Conservation (phyloP, 1,140 invertebrate genomes). For the Araneus ventricosus region DNA sequence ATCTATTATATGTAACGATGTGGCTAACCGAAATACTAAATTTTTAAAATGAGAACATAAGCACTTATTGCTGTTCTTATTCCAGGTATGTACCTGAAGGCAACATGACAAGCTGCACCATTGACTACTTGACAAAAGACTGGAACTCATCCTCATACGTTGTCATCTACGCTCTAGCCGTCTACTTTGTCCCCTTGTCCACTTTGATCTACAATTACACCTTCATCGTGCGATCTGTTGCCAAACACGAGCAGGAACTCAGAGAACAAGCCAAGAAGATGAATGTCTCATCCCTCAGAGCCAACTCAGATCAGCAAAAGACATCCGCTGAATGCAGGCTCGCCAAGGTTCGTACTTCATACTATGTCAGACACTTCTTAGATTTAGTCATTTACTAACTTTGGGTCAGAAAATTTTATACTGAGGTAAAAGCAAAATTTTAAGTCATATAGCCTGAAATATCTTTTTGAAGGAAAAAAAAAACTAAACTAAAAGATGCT, state of each 20-base stretch:
- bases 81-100: conserved; percentile 90
- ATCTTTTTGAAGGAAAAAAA: not conserved
- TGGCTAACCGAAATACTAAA: not conserved
- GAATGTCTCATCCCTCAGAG: conserved; percentile 89
- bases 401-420: not conserved
- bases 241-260: conserved; percentile 90
- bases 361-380: not conserved
- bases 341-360: conserved; percentile 84
- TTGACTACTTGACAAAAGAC: conserved; percentile 88
- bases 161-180: conserved; percentile 86
- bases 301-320: conserved; percentile 84
- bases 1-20: not conserved
- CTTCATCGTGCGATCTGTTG: conserved; percentile 89
- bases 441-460: not conserved
- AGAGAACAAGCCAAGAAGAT: conserved; percentile 91
- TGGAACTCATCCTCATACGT: conserved; percentile 85
- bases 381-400: not conserved
- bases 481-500: not conserved
- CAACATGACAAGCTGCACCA: conserved; percentile 91
- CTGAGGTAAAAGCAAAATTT: not conserved
- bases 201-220: conserved; percentile 89
- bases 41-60: not conserved
- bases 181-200: conserved; percentile 87
- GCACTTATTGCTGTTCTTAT: not conserved
- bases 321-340: conserved; percentile 88